Base-by-base conservation (phyloP, 2,888 invertebrate species). In the Escarpia spicata region DNA sequence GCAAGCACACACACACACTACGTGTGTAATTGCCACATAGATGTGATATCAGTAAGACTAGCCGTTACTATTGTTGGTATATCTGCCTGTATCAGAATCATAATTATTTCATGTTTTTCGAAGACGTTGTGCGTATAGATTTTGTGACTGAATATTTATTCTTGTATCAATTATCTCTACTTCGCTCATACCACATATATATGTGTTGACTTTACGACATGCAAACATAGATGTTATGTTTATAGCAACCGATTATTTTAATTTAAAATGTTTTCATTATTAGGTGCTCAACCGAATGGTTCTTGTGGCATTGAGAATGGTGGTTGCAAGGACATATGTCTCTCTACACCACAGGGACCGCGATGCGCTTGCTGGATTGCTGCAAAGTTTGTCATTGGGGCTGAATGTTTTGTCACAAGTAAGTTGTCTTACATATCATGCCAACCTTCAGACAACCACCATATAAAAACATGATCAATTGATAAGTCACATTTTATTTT, bases 321-420 rank as follows among this genome's bases (percentile, higher is more conserved):
- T 26, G 75, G n/a, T 75, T 75, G 75, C 75, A 75, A 75, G n/a
- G 75, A 75, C 75, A 75, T 75, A 26, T 75, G 75, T 75, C 75
- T 75, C 19, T 75, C 75, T 6, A 75, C 75, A 3, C 75, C 75
- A 26, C 26, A 75, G 19, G 75, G 75, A 75, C 75, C 75, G 19
- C 75, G 26, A n/a, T 75, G 75, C 19, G 75, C 75, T 26, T 75
- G 75, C 75, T 26, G 75, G 75, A 75, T 75, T 75, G 75, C 75
- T 6, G 75, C 75, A 75, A 75, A 75, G 75, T 75, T 75, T 75
- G 75, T 75, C 75, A 19, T 75, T 75, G 75, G 75, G 75, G 19
- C 3, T 26, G 26, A 15, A 75, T 75, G 75, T 26, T 15, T 26
- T 26, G 19, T 75, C n/a, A 19, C 75, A 26, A 75, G 75, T 75